These are phyloP conservation scores for Heliconius melpomene DNA, from an alignment of 1,140 invertebrate species.

Conservation along the genomic window DNA sequence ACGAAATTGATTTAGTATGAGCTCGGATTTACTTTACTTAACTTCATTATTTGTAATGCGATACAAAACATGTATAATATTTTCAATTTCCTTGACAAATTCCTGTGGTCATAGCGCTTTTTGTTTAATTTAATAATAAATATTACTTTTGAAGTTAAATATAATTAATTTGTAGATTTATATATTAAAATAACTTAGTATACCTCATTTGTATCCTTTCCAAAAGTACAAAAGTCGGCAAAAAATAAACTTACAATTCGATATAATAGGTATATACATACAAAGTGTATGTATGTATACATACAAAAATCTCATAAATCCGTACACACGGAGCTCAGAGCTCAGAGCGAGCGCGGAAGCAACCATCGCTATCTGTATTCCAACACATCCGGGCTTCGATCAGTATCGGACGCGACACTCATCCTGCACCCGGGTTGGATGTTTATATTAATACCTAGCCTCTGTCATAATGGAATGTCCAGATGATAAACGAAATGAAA, in stretches of 20 bases:
- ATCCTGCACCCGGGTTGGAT: conserved; percentile 24
- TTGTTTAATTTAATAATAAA: no score
- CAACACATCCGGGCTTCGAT: conserved; percentile 32
- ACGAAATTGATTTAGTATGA: background rate
- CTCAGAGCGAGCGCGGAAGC: conserved; percentile 25
- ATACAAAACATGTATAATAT: background rate
- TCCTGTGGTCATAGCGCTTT: background rate
- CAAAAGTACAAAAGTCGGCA: no score
- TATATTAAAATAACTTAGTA: no score
- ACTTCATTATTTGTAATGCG: background rate
- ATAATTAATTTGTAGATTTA: no score
- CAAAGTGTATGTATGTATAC: background rate
- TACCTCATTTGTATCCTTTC: no score
- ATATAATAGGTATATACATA: no score
- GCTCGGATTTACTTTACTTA: background rate
- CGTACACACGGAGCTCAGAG: background rate
- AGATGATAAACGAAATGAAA: background rate
- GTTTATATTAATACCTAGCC: conserved; percentile 14
- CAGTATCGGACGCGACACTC: conserved; percentile 18
- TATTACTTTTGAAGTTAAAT: no score
- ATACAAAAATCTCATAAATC: conserved; percentile 20
- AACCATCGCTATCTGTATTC: conserved; percentile 26
- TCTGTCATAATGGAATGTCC: background rate
- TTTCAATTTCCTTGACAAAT: background rate
- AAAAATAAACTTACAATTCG: no score